A percentile compares a stretch with the other conserved stretches of the same genome.
These are phyloP conservation scores for Cheumatopsyche charites DNA, from an alignment of 1,140 invertebrate genomes.

Conservation along the genomic window DNA sequence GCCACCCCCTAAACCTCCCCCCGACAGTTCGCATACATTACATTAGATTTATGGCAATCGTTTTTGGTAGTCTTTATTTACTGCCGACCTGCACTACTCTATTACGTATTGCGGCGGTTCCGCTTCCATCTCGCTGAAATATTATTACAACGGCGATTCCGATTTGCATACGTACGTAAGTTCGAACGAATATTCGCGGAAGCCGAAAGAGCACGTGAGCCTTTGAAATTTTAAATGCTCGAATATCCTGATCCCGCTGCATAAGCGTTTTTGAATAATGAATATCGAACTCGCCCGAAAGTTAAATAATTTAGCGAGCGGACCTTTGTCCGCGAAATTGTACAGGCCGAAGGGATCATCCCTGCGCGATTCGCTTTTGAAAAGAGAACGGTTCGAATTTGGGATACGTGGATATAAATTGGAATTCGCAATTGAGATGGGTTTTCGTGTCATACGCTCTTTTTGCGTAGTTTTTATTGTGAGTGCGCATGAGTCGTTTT, in stretches of 20 bases:
- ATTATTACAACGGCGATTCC: neutral
- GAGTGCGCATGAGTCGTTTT: no score
- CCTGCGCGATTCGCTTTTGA: neutral
- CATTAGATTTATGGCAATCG: constrained; percentile 34
- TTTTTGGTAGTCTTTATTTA: constrained; percentile 41
- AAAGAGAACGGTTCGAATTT: no score
- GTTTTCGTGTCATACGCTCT: no score
- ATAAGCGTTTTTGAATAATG: constrained; percentile 13
- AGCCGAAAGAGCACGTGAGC: no score
- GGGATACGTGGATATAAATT: no score
- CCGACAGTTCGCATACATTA: constrained; percentile 35
- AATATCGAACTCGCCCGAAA: neutral
- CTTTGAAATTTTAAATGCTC: no score
- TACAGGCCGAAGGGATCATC: neutral
- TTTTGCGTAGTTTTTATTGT: no score
- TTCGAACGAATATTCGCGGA: neutral
- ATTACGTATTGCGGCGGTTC: constrained; percentile 35
- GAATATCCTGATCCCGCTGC: neutral
- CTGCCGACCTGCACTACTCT: constrained; percentile 30
- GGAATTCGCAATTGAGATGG: no score
- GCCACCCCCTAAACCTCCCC: constrained; percentile 2
- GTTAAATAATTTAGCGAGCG: constrained; percentile 17
- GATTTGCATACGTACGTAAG: neutral
- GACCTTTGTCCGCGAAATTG: constrained; percentile 9
- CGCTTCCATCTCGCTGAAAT: constrained; percentile 9